Percentiles rank a stretch among this genome's conserved stretches.
phyloP scores from a whole-genome alignment of 2,113 vertebrate genomes.

The Reinhardtius hippoglossoides region DNA sequence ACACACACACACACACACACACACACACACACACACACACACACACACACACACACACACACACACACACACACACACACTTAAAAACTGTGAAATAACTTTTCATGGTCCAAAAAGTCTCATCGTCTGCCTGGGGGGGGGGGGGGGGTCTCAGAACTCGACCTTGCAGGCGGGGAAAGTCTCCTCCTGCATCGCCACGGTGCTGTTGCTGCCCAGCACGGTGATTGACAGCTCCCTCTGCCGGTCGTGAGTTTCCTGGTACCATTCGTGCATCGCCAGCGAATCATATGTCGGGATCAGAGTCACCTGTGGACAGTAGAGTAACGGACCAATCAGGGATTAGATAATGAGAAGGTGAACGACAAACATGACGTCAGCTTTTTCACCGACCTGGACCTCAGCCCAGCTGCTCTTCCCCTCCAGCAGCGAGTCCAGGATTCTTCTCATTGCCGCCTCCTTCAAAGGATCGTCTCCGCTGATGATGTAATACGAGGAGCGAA shows the following conservation, averaged over 20 bases:
- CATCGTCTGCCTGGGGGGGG: neutral
- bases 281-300: constrained; percentile 96
- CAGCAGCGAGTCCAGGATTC: constrained; percentile 88
- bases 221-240: constrained; percentile 89
- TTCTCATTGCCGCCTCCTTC: constrained; percentile 85
- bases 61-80: too few species aligned
- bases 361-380: neutral
- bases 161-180: constrained; percentile 97
- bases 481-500: constrained; percentile 91
- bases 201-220: constrained; percentile 93
- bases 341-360: neutral
- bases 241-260: constrained; percentile 87
- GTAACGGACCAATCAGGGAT: constrained; percentile 23
- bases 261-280: constrained; percentile 90
- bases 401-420: constrained; percentile 88
- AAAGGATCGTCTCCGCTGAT: constrained; percentile 89
- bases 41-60: too few species aligned
- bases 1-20: too few species aligned
- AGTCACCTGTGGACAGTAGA: constrained; percentile 84
- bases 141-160: constrained; percentile 86
- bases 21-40: too few species aligned
- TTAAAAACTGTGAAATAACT: too few species aligned
- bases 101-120: neutral
- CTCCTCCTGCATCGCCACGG: constrained; percentile 95
- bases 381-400: constrained; percentile 83